Conservation (phyloP, 2,113 vertebrate species). For the Malurus melanocephalus region DNA sequence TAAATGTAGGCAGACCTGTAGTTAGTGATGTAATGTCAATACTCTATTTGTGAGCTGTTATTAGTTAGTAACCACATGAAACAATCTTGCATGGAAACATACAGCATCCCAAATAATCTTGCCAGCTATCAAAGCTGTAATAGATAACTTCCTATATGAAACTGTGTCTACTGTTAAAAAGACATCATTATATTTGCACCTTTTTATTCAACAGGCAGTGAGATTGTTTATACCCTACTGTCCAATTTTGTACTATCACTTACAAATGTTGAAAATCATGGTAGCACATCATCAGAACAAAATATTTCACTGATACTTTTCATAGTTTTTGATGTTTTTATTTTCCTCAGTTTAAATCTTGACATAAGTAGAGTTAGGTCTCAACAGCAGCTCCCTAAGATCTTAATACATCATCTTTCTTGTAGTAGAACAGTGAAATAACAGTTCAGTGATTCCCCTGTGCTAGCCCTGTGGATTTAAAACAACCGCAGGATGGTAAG, state of each 20-base stretch:
- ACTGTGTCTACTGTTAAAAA: neutral
- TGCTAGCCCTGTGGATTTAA: neutral
- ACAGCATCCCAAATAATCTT: neutral
- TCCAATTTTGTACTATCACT: neutral
- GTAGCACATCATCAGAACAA: neutral
- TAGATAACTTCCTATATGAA: neutral
- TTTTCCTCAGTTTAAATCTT: neutral
- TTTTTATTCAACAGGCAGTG: neutral
- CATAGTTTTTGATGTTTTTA: neutral
- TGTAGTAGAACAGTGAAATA: neutral
- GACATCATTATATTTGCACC: neutral
- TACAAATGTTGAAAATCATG: neutral
- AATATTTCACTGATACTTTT: neutral
- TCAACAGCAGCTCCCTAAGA: neutral
- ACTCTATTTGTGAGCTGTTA: neutral
- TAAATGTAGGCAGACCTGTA: neutral
- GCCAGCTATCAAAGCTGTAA: neutral
- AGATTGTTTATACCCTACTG: neutral
- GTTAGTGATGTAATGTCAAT: neutral
- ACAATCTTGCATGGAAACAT: neutral
- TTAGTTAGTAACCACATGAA: slow-evolving; percentile 27
- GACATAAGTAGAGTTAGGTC: neutral
- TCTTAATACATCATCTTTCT: neutral
- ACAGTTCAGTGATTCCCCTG: neutral
- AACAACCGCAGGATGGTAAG: neutral